Base-by-base conservation (phyloP, 2,888 invertebrate genomes). In the Cryptosula pallasiana region DNA sequence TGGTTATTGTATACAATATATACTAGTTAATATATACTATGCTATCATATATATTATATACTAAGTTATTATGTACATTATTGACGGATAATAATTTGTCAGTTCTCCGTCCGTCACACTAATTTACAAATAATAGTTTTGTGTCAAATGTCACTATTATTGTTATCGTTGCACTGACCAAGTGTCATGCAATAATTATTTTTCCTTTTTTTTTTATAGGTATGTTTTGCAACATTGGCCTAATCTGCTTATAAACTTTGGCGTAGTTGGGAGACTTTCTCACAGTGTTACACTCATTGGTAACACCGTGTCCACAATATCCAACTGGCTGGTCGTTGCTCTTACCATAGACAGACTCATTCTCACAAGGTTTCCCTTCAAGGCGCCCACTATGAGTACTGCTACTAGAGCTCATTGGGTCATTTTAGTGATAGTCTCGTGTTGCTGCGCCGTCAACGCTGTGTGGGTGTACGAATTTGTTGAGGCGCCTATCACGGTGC, bases 341-440 rank as follows among this genome's bases (percentile, higher is more conserved):
- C 63, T 63, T n/a, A 63, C 63, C n/a, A 27, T 63, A 29, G 63
- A 63, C 32, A 2, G 63, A 27, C 63, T 63, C 13, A 63, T 63
- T 63, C 63, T 63, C 27, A 63, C 63, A 27, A 63, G 32, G 63
- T 32, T 63, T 63, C 63, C 63, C 5, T 63, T 63, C 32, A 20
- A 27, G 20, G 27, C 63, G 2, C 13, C 13, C 9, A 9, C 20
- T 16, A 2, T 63, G 63, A 63, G 63, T 34, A 63, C 63, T 2
- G 34, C 32, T n/a, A 63, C 25, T 27, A 27, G 63, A 27, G 32
- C 63, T 5, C 32, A 63, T n/a, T 13, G 25, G 2, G 63, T 32
- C 32, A 63, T 63, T 13, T 5, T 32, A 1, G 5, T 34, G 5
- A 63, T 63, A 20, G 32, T 63, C 32, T 9, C 32, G 5, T 32